Evolutionary conservation across 2,797 vertebrate species (phyloP).

Genomic region (Esox masquinongy): DNA sequence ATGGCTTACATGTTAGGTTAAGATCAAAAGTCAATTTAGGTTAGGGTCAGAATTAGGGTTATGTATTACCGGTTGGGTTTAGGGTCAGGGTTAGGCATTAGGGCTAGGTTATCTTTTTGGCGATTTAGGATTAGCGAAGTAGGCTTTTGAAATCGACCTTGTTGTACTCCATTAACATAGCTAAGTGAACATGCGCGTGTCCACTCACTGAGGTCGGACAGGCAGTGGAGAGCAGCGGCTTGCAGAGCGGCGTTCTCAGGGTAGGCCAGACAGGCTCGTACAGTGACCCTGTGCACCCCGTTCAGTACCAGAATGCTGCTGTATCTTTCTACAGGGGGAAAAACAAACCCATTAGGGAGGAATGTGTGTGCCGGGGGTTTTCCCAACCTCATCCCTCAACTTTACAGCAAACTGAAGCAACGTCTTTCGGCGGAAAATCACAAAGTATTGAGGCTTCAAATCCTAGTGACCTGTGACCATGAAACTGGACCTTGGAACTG

Average conservation of each 20-base stretch:
- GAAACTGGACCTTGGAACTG: constrained; percentile 50
- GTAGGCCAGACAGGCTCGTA: constrained; percentile 81
- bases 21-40: too few relatives aligned
- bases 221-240: constrained; percentile 82
- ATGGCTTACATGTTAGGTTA: too few relatives aligned
- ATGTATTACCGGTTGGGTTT: too few relatives aligned
- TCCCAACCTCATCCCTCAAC: not conserved
- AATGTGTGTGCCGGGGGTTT: not conserved
- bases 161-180: not conserved
- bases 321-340: constrained; percentile 81
- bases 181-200: not conserved
- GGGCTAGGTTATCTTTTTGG: too few relatives aligned
- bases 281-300: constrained; percentile 83
- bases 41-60: too few relatives aligned
- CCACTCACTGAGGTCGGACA: constrained; percentile 90
- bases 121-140: too few relatives aligned
- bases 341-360: constrained; percentile 2
- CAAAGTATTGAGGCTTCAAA: not conserved
- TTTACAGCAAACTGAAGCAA: not conserved
- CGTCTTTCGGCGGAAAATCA: not conserved
- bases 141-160: too few relatives aligned
- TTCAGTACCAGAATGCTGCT: constrained; percentile 92
- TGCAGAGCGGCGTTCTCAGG: constrained; percentile 82
- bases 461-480: not conserved
- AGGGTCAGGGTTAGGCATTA: too few relatives aligned